Percentiles rank a stretch among this genome's conserved stretches.
These are phyloP conservation scores for Gymnarchus niloticus DNA, from an alignment of 2,113 vertebrate genomes.

Conservation along the genomic window DNA sequence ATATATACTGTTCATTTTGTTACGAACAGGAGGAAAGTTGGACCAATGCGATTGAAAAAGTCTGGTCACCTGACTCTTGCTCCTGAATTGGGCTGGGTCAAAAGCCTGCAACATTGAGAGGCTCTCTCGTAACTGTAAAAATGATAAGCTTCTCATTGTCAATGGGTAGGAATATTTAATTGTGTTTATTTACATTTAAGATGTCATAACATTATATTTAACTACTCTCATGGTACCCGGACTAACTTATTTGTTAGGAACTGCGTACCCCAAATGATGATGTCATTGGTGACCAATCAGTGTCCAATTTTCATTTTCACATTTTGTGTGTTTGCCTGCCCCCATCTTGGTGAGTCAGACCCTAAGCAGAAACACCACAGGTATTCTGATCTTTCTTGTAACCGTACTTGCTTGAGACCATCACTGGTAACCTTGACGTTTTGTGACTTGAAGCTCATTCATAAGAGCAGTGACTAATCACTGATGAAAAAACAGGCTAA, in stretches of 20 bases:
- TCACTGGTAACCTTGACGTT: not conserved
- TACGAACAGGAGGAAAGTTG: no score
- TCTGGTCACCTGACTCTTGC: no score
- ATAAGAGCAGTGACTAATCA: not conserved
- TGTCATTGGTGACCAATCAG: conserved; percentile 1
- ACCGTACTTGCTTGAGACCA: not conserved
- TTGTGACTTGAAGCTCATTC: no score
- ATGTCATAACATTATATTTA: not conserved
- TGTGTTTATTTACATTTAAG: not conserved
- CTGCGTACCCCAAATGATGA: not conserved
- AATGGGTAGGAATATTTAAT: not conserved
- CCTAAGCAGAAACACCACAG: not conserved
- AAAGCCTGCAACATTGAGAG: not conserved
- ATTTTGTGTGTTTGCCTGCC: not conserved
- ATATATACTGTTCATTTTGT: no score
- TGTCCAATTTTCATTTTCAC: not conserved
- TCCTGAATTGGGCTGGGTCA: no score
- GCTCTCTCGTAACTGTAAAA: not conserved
- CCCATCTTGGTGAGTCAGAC: not conserved
- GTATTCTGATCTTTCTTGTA: not conserved
- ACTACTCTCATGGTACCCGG: not conserved
- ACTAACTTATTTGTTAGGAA: not conserved
- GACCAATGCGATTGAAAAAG: no score
- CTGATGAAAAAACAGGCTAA: not conserved
- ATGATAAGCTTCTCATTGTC: not conserved